phyloP scores from a whole-genome alignment of 2,113 vertebrate species.

The Colius striatus region DNA sequence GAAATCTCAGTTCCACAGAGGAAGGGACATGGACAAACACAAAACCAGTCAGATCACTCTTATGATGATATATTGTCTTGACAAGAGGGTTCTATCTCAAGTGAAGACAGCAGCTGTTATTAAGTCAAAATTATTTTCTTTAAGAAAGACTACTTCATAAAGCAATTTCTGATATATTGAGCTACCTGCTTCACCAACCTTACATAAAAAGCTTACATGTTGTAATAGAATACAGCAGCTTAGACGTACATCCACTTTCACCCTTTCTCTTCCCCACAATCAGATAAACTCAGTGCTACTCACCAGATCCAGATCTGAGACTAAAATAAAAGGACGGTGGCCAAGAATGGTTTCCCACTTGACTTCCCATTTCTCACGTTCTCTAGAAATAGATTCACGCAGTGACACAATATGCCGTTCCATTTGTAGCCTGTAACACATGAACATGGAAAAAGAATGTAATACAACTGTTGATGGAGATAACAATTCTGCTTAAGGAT shows the following conservation, averaged over 20 bases:
- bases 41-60: not conserved
- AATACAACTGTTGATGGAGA: not conserved
- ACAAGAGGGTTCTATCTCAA: not conserved
- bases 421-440: constrained; percentile 74
- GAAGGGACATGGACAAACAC: not conserved
- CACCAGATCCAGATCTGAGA: constrained; percentile 77
- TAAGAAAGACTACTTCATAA: not conserved
- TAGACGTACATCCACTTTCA: not conserved
- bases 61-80: not conserved
- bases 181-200: not conserved
- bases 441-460: not conserved
- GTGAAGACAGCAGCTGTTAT: not conserved
- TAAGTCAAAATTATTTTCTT: not conserved
- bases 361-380: constrained; percentile 79
- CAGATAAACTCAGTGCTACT: constrained; percentile 60
- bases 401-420: constrained; percentile 55
- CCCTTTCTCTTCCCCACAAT: not conserved
- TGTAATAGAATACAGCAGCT: not conserved
- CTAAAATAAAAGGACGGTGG: constrained; percentile 69
- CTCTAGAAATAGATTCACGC: constrained; percentile 50
- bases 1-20: not conserved
- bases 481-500: not conserved
- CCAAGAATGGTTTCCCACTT: constrained; percentile 82
- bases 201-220: not conserved
- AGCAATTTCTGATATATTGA: not conserved